Base-by-base conservation (phyloP, 30 jellyfish, hydroid and myxozoan species). In the Mastigias papua region DNA sequence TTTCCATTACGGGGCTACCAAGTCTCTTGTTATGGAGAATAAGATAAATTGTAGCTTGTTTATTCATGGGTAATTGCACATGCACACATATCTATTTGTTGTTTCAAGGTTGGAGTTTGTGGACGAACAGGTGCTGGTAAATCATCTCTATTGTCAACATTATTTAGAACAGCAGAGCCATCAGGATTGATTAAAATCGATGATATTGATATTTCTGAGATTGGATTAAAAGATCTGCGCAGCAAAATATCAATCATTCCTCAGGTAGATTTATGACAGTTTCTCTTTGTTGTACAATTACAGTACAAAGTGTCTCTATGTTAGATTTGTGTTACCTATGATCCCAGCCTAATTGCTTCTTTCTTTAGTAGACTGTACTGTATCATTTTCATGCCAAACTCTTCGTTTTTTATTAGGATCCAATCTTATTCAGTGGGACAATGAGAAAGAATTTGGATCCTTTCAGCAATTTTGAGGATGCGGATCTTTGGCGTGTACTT, bases 51-150 rank as follows among this genome's bases (percentile, higher is more conserved):
- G n/a, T n/a, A n/a, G n/a, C n/a, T n/a, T n/a, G n/a, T n/a, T n/a
- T n/a, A n/a, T n/a, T n/a, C n/a, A n/a, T n/a, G n/a, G n/a, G n/a
- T n/a, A n/a, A 27, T 22, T 22, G 33, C 11, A 60, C 8, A 60
- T 60, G 72, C 7, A 19, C 21, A 15, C 13, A 4, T 42, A 15
- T 15, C 17, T 10, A 2, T 54, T 21, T 21, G 23, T 54, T 63
- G 11, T 20, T 63, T 63, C 35, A 63, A 93, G 98, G 89, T 93
- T 67, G 98, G 98, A 13, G 98, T 93, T 2, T 93, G 98, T 78
- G 98, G 98, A 51, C 37, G 98, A 27, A 93, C 98, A 19, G 98
- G 98, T 11, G 98, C 98, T 26, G 98, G 98, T 20, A 93, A 93
- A 51, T 93, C 98, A 0, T 93, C 98, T 4, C 73, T 93, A 68